Percentiles rank a stretch among this genome's conserved stretches.
Evolutionary conservation across 2,888 invertebrate species (phyloP).

Genomic region (Eupithecia dodoneata): DNA sequence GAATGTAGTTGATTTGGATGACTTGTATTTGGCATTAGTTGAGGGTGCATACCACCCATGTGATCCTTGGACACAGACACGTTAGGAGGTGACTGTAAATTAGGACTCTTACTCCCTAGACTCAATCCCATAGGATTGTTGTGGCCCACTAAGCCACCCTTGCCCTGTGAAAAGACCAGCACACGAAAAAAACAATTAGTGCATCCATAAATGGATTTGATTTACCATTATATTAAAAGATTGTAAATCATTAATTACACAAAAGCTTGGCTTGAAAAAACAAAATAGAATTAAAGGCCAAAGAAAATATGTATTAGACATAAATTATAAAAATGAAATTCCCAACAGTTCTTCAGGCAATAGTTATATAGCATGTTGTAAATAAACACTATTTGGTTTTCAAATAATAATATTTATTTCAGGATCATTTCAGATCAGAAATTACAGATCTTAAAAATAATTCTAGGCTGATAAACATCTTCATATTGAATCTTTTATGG

Average conservation of each 20-base stretch:
- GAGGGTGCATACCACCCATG: slow-evolving; percentile 88
- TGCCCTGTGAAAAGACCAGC: slow-evolving; percentile 86
- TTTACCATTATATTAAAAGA: not conserved
- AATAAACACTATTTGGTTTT: too few species aligned
- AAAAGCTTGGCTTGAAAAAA: too few species aligned
- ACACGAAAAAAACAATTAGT: slow-evolving; percentile 71
- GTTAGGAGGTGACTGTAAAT: slow-evolving; percentile 93
- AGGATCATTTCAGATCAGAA: too few species aligned
- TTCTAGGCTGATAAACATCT: too few species aligned
- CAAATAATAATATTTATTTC: too few species aligned
- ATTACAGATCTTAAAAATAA: too few species aligned
- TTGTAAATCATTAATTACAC: not conserved
- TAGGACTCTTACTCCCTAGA: slow-evolving; percentile 92
- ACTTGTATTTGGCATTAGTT: slow-evolving; percentile 90
- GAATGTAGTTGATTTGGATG: slow-evolving; percentile 85
- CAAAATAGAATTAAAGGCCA: too few species aligned
- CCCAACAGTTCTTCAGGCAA: too few species aligned
- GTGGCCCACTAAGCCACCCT: slow-evolving; percentile 88
- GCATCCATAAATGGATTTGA: slow-evolving; percentile 23
- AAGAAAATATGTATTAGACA: too few species aligned
- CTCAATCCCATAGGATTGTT: slow-evolving; percentile 89
- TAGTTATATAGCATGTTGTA: too few species aligned
- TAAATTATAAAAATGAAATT: too few species aligned
- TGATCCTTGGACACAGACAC: slow-evolving; percentile 92
- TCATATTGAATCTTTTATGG: too few species aligned